Percentiles rank a stretch among this genome's conserved stretches.
Conservation (phyloP, 2,888 invertebrate genomes). For the Choreutis nemorana region DNA sequence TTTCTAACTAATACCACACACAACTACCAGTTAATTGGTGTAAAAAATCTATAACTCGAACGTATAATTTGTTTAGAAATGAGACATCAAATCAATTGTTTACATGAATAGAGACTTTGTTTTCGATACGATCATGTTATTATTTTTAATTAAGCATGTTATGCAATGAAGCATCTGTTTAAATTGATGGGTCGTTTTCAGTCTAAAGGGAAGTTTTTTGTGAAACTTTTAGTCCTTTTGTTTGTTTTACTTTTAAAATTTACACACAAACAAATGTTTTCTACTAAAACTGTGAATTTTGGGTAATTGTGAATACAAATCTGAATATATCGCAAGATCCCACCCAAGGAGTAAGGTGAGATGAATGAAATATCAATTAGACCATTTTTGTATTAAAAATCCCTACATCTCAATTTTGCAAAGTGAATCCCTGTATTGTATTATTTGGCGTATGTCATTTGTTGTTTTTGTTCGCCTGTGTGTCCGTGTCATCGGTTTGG, state of each 20-base stretch:
- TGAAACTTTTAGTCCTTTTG: too few relatives aligned
- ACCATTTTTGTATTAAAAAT: constrained; percentile 39
- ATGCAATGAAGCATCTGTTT: constrained; percentile 41
- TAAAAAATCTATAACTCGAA: constrained; percentile 24
- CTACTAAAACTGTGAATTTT: too few relatives aligned
- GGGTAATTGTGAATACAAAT: too few relatives aligned
- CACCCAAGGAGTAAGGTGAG: constrained; percentile 57
- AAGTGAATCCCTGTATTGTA: constrained; percentile 45
- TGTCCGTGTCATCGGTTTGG: constrained; percentile 41
- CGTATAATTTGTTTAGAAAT: constrained; percentile 43
- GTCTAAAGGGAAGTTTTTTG: too few relatives aligned
- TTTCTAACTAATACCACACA: constrained; percentile 27
- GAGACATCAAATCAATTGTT: constrained; percentile 53
- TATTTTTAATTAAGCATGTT: constrained; percentile 43
- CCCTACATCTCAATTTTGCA: constrained; percentile 57
- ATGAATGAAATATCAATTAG: constrained; percentile 64
- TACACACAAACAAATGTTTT: too few relatives aligned
- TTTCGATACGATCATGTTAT: constrained; percentile 42
- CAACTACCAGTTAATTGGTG: constrained; percentile 26
- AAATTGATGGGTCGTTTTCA: too few relatives aligned
- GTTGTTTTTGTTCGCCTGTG: constrained; percentile 37
- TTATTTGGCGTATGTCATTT: constrained; percentile 58
- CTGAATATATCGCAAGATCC: too few relatives aligned
- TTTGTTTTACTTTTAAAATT: too few relatives aligned
- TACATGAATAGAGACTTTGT: constrained; percentile 37